These are phyloP conservation scores for Bubo blakistoni DNA, from an alignment of 2,113 vertebrate genomes.

Conservation along the genomic window DNA sequence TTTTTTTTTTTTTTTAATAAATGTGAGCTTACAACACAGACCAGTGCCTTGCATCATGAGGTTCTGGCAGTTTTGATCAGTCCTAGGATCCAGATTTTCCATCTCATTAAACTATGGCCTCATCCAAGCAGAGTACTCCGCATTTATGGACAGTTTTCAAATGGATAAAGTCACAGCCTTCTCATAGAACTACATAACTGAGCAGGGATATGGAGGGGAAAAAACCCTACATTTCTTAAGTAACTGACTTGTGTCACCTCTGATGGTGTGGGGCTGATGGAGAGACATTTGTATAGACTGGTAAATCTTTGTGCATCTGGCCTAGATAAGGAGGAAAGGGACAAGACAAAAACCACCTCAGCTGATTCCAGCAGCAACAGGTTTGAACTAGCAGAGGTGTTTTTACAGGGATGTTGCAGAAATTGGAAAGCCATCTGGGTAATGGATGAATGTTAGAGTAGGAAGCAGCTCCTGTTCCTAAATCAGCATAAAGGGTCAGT, in stretches of 20 bases:
- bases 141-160: background rate
- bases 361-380: background rate
- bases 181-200: background rate
- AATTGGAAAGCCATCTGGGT: background rate
- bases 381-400: background rate
- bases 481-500: accelerated
- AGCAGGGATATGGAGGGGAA: background rate
- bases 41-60: background rate
- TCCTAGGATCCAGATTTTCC: background rate
- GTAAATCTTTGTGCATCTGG: background rate
- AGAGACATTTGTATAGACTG: background rate
- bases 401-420: background rate
- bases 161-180: background rate
- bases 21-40: background rate
- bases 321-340: background rate
- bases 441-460: background rate
- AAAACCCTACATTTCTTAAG: background rate
- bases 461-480: background rate
- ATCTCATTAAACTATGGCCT: background rate
- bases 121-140: background rate
- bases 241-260: background rate
- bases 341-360: background rate
- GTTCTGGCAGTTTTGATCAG: background rate
- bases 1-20: background rate
- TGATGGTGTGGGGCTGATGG: background rate